These are phyloP conservation scores for Reticulitermes lucifugus DNA, from an alignment of 2,888 invertebrate genomes.

Conservation along the genomic window DNA sequence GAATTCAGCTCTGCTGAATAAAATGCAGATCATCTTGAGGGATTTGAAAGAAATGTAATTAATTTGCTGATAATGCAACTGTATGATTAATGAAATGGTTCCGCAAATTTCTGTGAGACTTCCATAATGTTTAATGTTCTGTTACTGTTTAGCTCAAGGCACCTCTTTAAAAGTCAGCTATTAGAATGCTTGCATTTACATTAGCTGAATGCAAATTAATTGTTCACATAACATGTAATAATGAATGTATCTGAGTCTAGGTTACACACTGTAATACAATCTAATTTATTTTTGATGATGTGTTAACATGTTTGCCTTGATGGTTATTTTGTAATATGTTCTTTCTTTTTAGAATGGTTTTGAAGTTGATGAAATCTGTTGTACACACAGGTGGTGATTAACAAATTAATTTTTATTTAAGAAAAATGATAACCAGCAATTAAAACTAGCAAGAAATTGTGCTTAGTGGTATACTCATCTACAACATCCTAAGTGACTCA, in stretches of 20 bases:
- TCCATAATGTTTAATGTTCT: not conserved
- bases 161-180: not conserved
- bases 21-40: not conserved
- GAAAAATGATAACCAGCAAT: not conserved
- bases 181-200: not conserved
- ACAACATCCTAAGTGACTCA: no score
- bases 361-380: not conserved
- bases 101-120: not conserved
- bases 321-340: not conserved
- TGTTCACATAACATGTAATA: not conserved
- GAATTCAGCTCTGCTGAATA: not conserved
- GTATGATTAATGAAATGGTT: not conserved
- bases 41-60: not conserved
- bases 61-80: not conserved
- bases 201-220: not conserved
- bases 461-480: no score
- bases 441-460: not conserved
- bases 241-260: not conserved
- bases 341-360: not conserved
- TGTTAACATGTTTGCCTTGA: constrained; percentile 1
- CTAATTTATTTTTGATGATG: not conserved
- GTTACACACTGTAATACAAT: not conserved
- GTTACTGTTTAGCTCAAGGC: not conserved
- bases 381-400: not conserved
- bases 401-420: constrained; percentile 1